These are phyloP conservation scores for Caranx melampygus DNA, from an alignment of 2,113 vertebrate species.

Conservation along the genomic window DNA sequence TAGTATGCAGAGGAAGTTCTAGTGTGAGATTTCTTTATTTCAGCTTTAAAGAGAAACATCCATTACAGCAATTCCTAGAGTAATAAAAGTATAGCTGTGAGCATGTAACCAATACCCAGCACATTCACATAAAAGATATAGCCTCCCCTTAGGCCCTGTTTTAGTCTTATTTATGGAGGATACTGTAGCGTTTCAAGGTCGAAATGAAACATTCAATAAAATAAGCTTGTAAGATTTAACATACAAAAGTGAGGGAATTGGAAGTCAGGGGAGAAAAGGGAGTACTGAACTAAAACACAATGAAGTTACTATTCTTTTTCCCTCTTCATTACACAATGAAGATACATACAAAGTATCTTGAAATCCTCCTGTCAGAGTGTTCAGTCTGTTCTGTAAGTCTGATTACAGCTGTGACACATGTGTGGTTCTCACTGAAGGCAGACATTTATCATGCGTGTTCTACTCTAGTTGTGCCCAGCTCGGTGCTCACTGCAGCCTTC, in stretches of 20 bases:
- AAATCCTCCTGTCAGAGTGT: not conserved
- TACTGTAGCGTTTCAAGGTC: slow-evolving; percentile 16
- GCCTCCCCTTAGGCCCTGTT: slow-evolving; percentile 1
- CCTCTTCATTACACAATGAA: too few relatives aligned
- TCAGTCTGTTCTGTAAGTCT: not conserved
- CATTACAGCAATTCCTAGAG: not conserved
- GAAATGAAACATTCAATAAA: not conserved
- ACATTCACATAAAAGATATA: not conserved
- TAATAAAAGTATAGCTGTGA: slow-evolving; percentile 3
- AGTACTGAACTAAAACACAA: not conserved
- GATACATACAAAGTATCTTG: not conserved
- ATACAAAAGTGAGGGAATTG: not conserved
- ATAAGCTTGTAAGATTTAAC: not conserved
- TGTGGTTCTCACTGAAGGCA: slow-evolving; percentile 38
- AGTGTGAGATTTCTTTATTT: not conserved
- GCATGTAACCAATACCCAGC: slow-evolving; percentile 9
- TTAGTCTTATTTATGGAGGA: slow-evolving; percentile 13
- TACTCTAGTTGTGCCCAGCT: not conserved
- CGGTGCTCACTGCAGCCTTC: not conserved
- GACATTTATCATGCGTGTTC: slow-evolving; percentile 12
- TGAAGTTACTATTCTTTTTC: not conserved
- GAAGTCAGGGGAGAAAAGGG: not conserved
- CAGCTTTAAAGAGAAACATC: slow-evolving; percentile 12
- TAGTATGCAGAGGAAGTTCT: not conserved
- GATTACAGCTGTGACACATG: slow-evolving; percentile 26